A percentile compares a stretch with the other conserved stretches of the same genome.
Conservation (phyloP, 2,888 invertebrate genomes). For the Pollenia griseotomentosa region DNA sequence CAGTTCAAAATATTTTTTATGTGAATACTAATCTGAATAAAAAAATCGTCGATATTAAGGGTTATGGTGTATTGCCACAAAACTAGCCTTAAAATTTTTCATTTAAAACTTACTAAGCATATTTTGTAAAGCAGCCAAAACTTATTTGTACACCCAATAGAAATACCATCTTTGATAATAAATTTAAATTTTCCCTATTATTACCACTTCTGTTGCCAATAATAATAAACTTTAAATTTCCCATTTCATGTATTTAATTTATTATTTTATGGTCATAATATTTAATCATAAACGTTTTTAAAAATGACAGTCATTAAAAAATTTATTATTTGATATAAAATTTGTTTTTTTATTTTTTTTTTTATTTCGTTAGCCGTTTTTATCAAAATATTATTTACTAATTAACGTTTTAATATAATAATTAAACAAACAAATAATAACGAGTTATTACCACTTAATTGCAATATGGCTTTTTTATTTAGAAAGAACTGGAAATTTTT, state of each 20-base stretch:
- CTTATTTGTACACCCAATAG: too few species aligned
- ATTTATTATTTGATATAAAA: constrained; percentile 6
- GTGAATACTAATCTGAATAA: too few species aligned
- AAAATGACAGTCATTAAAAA: constrained; percentile 3
- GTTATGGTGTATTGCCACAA: too few species aligned
- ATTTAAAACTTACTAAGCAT: too few species aligned
- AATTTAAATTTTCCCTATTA: too few species aligned
- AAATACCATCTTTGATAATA: too few species aligned
- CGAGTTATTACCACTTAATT: constrained; percentile 1
- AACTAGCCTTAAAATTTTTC: too few species aligned
- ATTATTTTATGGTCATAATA: neutral
- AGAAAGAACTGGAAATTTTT: constrained; percentile 5
- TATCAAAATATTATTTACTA: constrained; percentile 8
- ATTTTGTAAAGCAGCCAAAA: too few species aligned
- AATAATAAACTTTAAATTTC: too few species aligned
- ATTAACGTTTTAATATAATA: constrained; percentile 45
- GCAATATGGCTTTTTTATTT: neutral
- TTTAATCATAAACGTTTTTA: neutral
- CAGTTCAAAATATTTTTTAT: too few species aligned
- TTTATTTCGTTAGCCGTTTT: neutral
- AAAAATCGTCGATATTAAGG: too few species aligned
- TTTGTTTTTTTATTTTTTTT: constrained; percentile 4
- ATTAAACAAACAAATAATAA: constrained; percentile 31
- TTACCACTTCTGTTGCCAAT: too few species aligned
- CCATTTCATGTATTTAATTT: neutral